Evolutionary conservation across 2,888 invertebrate genomes (phyloP).

Genomic region (Auanema sp.): DNA sequence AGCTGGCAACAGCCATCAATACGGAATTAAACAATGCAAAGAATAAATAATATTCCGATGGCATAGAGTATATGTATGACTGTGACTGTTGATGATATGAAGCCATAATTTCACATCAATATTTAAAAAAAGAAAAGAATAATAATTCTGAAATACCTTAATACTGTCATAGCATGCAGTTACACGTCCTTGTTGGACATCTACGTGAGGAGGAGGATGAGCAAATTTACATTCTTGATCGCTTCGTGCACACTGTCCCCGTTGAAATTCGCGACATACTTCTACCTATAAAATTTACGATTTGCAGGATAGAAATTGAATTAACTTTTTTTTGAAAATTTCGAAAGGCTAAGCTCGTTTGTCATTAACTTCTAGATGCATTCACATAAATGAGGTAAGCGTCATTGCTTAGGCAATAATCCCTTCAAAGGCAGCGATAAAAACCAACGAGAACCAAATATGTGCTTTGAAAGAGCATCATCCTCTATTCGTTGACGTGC

Average conservation of each 20-base stretch:
- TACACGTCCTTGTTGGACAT: conserved; percentile 99
- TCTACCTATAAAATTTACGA: conserved; percentile 72
- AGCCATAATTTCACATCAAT: not conserved
- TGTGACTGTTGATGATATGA: not conserved
- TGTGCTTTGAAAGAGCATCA: too few relatives aligned
- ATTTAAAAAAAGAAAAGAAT: not conserved
- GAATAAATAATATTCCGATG: conserved; percentile 19
- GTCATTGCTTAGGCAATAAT: too few relatives aligned
- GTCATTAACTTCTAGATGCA: not conserved
- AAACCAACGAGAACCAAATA: too few relatives aligned
- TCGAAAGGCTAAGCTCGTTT: too few relatives aligned
- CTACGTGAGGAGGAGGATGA: conserved; percentile 97
- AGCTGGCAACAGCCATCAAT: conserved; percentile 26
- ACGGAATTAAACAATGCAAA: conserved; percentile 27
- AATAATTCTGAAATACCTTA: conserved; percentile 76
- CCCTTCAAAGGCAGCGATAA: too few relatives aligned
- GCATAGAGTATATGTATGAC: not conserved
- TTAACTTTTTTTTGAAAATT: too few relatives aligned
- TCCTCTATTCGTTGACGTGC: too few relatives aligned
- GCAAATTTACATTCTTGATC: conserved; percentile 99
- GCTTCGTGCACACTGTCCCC: conserved; percentile 97
- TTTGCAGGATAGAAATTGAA: too few relatives aligned
- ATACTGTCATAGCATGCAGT: conserved; percentile 99
- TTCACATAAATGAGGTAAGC: too few relatives aligned
- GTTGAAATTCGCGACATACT: conserved; percentile 94